These are phyloP conservation scores for Archips crataeganus DNA, from an alignment of 2,888 invertebrate genomes.

Conservation along the genomic window DNA sequence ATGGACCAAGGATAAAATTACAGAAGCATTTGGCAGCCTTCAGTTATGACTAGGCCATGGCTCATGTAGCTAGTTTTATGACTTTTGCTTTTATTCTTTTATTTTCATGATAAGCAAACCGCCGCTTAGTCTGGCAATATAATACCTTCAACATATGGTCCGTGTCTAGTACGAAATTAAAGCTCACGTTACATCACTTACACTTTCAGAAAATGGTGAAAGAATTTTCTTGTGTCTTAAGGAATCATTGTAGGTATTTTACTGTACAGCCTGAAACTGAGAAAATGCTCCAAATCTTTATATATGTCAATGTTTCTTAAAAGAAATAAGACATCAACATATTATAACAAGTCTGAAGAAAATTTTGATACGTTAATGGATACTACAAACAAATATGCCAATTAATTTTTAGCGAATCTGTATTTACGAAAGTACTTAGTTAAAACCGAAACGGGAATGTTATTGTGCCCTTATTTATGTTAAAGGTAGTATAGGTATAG, in stretches of 20 bases:
- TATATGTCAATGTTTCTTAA: too few relatives aligned
- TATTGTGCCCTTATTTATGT: too few relatives aligned
- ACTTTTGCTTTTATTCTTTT: background rate
- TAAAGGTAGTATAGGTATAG: background rate
- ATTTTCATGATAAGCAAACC: background rate
- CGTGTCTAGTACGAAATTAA: background rate
- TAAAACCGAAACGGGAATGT: background rate
- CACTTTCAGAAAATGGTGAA: background rate
- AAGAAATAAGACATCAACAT: too few relatives aligned
- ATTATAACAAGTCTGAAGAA: too few relatives aligned
- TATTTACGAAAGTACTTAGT: background rate
- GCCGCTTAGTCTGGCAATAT: background rate
- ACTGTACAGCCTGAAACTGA: background rate
- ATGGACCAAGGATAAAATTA: too few relatives aligned
- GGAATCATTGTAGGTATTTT: background rate
- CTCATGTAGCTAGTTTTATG: slow-evolving; percentile 2
- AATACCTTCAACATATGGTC: slow-evolving; percentile 1
- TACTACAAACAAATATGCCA: background rate
- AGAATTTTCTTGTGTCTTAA: background rate
- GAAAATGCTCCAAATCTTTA: background rate
- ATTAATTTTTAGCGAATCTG: too few relatives aligned
- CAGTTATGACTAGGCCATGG: background rate
- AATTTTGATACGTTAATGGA: too few relatives aligned
- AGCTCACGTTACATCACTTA: background rate
- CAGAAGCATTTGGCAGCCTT: too few relatives aligned